phyloP scores from a whole-genome alignment of 2,113 vertebrate species.

The Oreochromis niloticus region DNA sequence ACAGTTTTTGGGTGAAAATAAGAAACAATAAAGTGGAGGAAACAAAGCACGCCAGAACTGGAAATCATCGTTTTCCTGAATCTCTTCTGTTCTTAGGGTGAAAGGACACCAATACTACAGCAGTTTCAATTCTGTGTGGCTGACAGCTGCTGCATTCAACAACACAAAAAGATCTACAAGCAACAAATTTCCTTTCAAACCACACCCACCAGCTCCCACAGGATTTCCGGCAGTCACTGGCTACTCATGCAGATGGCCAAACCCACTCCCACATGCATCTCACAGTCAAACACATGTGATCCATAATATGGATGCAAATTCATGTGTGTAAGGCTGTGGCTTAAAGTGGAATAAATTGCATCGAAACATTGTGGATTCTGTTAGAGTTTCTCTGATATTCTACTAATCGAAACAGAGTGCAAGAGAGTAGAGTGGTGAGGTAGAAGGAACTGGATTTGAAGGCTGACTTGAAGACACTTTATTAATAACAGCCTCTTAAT shows the following conservation, averaged over 20 bases:
- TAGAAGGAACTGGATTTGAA: not conserved
- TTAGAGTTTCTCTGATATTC: not conserved
- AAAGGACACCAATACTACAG: not conserved
- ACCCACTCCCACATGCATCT: not conserved
- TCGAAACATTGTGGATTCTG: not conserved
- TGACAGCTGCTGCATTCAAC: not conserved
- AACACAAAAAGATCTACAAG: not conserved
- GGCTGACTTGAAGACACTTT: not conserved
- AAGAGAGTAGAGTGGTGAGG: not conserved
- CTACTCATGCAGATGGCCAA: not conserved
- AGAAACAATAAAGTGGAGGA: not conserved
- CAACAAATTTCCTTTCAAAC: not conserved
- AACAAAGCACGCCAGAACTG: not conserved
- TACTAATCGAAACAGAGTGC: not conserved
- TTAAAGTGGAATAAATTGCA: not conserved
- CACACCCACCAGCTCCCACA: not conserved
- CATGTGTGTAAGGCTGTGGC: not conserved
- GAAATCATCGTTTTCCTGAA: not conserved
- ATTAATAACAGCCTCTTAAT: not conserved
- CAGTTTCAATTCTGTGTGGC: not conserved
- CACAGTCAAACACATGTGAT: not conserved
- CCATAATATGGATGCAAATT: not conserved
- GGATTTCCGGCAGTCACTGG: not conserved
- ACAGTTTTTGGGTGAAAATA: not conserved
- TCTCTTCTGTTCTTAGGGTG: not conserved